Evolutionary conservation across 2,797 vertebrate genomes (phyloP).

Genomic region (Coracias cyanogaster): DNA sequence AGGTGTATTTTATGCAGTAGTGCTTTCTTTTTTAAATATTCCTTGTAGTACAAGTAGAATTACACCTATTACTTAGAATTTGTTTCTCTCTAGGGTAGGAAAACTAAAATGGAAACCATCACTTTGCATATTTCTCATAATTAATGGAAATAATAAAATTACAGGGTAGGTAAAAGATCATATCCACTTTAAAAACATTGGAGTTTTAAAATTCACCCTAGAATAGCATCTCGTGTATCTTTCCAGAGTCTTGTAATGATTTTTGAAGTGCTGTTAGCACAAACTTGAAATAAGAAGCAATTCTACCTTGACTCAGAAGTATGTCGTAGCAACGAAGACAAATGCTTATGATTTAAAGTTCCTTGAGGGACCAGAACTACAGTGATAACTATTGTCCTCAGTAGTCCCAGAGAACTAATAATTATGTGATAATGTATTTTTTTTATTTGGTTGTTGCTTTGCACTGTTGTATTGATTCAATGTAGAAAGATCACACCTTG

Average conservation of each 20-base stretch:
- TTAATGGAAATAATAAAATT: background rate
- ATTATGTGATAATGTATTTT: background rate
- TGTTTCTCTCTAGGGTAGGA: background rate
- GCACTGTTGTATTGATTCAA: background rate
- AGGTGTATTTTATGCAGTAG: background rate
- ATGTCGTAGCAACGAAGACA: background rate
- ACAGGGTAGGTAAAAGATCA: background rate
- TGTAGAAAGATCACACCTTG: background rate
- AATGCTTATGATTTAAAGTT: background rate
- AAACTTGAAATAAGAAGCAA: background rate
- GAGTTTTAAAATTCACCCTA: rapidly evolving
- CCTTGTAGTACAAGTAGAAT: background rate
- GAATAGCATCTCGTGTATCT: background rate
- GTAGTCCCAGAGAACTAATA: background rate
- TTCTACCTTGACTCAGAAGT: background rate
- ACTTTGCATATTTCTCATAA: background rate
- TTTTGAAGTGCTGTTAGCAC: background rate
- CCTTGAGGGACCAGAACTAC: background rate
- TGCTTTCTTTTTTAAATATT: background rate
- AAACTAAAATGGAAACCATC: background rate
- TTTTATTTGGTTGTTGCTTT: background rate
- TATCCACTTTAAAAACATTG: background rate
- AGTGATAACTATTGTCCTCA: background rate
- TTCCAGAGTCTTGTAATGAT: background rate
- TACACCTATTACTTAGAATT: background rate